These are phyloP conservation scores for Labeo rohita DNA, from an alignment of 2,113 vertebrate genomes.

Conservation along the genomic window DNA sequence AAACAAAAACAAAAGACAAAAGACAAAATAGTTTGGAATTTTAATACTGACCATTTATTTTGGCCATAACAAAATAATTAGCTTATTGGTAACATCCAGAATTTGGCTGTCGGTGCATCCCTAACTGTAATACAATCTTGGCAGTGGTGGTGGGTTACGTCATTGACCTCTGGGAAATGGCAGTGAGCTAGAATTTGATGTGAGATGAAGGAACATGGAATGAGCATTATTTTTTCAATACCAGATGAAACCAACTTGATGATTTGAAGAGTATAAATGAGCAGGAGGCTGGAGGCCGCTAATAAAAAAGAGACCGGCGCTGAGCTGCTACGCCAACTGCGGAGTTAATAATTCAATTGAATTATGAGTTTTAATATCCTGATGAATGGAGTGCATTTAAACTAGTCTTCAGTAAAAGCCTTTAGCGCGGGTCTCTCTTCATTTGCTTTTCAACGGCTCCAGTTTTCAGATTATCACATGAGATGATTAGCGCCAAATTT, in stretches of 20 bases:
- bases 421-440: slow-evolving; percentile 39
- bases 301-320: background rate
- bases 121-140: background rate
- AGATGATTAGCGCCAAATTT: slow-evolving; percentile 43
- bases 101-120: background rate
- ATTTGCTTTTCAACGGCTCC: slow-evolving; percentile 21
- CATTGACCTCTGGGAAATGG: slow-evolving; percentile 3
- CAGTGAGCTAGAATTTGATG: slow-evolving; percentile 17
- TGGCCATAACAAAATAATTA: background rate
- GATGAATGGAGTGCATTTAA: slow-evolving; percentile 45
- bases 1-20: too few relatives aligned
- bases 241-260: slow-evolving; percentile 37
- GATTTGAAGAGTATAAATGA: slow-evolving; percentile 32
- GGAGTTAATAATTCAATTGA: slow-evolving; percentile 37
- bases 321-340: slow-evolving; percentile 13
- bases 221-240: slow-evolving; percentile 24
- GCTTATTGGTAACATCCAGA: background rate
- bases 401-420: slow-evolving; percentile 8
- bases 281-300: background rate
- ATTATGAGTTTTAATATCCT: slow-evolving; percentile 43
- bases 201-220: slow-evolving; percentile 24
- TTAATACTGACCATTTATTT: background rate
- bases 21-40: background rate
- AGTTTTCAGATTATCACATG: slow-evolving; percentile 44
- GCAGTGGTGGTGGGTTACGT: background rate